These are phyloP conservation scores for Eudemis profundana DNA, from an alignment of 2,888 invertebrate genomes.

Conservation along the genomic window DNA sequence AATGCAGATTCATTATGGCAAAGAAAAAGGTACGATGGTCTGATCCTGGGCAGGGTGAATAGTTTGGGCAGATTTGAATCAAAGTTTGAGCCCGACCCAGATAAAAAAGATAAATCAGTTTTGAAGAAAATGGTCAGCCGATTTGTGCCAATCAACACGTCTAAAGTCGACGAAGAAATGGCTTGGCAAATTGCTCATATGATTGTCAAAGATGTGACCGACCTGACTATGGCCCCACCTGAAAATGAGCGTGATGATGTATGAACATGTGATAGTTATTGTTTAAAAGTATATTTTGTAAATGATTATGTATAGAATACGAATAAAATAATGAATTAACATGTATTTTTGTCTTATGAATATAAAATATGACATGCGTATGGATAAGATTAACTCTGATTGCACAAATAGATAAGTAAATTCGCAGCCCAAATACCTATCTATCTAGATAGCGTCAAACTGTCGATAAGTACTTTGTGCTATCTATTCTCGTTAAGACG, in stretches of 20 bases:
- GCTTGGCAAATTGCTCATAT: conserved; percentile 99
- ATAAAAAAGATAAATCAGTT: conserved; percentile 78
- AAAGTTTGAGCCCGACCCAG: conserved; percentile 93
- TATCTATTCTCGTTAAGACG: neutral
- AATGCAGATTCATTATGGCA: conserved; percentile 96
- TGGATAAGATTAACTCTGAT: conserved; percentile 3
- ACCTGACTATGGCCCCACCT: conserved; percentile 89
- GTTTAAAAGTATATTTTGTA: conserved; percentile 66
- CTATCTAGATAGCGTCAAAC: neutral
- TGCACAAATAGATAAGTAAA: neutral
- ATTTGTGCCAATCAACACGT: conserved; percentile 93
- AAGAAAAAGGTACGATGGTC: conserved; percentile 89
- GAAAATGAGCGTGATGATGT: conserved; percentile 72
- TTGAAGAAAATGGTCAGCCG: conserved; percentile 88
- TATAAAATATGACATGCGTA: neutral
- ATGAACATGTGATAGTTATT: conserved; percentile 60
- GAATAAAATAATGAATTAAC: conserved; percentile 38
- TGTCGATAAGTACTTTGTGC: conserved; percentile 14
- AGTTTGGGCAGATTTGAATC: conserved; percentile 96
- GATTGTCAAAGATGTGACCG: conserved; percentile 98
- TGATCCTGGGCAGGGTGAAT: conserved; percentile 95
- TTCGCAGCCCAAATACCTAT: neutral
- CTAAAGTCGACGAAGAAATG: conserved; percentile 97
- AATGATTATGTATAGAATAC: conserved; percentile 54
- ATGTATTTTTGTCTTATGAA: neutral